These are phyloP conservation scores for Xestia c-nigrum DNA, from an alignment of 2,888 invertebrate species.

Conservation along the genomic window DNA sequence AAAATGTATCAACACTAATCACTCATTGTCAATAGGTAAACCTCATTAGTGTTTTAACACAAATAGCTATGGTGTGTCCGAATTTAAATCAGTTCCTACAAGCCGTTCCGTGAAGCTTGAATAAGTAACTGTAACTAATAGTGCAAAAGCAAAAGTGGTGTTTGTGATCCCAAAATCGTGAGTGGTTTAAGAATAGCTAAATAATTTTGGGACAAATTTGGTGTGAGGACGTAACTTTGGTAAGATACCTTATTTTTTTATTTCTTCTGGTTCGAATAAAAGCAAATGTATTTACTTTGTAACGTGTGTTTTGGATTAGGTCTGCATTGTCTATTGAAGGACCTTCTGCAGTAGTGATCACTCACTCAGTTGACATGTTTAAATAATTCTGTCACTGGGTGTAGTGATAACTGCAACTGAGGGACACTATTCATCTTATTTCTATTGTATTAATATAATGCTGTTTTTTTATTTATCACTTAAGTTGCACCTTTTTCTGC, in stretches of 20 bases:
- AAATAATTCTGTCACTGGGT: conserved; percentile 43
- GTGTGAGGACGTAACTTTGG: no score
- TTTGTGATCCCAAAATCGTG: conserved; percentile 20
- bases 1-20: neutral
- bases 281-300: no score
- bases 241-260: no score
- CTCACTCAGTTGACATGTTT: conserved; percentile 51
- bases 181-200: no score
- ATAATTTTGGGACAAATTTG: no score
- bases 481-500: conserved; percentile 19
- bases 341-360: conserved; percentile 15
- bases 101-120: neutral
- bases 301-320: no score
- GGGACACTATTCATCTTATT: no score
- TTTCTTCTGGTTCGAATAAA: no score
- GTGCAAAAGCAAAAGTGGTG: no score
- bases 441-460: no score
- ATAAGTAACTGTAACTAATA: no score
- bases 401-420: neutral
- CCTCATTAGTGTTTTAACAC: conserved; percentile 1
- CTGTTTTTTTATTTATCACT: neutral
- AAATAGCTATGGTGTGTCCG: neutral
- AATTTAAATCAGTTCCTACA: neutral
- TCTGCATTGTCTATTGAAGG: neutral
- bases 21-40: neutral